Evolutionary conservation across 1,140 invertebrate genomes (phyloP), one percentile per base, ranked within the genome.

Genomic region (Linepithema humile): DNA sequence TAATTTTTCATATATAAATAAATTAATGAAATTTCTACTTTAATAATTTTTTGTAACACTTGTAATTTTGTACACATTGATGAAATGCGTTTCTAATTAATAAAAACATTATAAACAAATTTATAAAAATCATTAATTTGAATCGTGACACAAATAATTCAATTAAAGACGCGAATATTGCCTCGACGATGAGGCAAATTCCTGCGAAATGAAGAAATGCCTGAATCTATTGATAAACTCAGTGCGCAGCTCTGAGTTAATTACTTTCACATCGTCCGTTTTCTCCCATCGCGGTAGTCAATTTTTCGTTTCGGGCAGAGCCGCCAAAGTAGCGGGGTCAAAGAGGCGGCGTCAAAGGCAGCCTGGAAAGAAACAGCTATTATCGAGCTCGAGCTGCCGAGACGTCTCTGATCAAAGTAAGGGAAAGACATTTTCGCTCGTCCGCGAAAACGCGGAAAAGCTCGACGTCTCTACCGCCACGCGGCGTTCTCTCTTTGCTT

Each of bases 341-440:
- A 40, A 78, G 45, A 32, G 35, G n/a, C n/a, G n/a, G n/a, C n/a
- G 43, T 65, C 73, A 65, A 67, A 78, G 32, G 45, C 67, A 17
- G 43, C n/a, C 45, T n/a, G 10, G 67, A n/a, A 78, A 67, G 45
- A 53, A 67, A 20, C 23, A 40, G 74, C 65, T 69, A 40, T 69
- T 69, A 78, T 78, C 23, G 35, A 50, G 10, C 43, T 67, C 45
- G 45, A 26, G 20, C 10, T 67, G 10, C 23, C 23, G n/a, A 4
- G 20, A 43, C n/a, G 60, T 26, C 23, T 69, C 43, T 67, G 62
- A 78, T 78, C 62, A 69, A 40, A 78, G 45, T 23, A 26, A 23
- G 32, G 29, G 53, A 29, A n/a, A 48, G 48, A 78, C 69, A 78
- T 69, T 78, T 78, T 78, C 45, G 26, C 48, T 15, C 32, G 35